Evolutionary conservation across 1,140 invertebrate species (phyloP), one percentile per base, ranked within the genome.

Genomic region (Meteorus sp.): DNA sequence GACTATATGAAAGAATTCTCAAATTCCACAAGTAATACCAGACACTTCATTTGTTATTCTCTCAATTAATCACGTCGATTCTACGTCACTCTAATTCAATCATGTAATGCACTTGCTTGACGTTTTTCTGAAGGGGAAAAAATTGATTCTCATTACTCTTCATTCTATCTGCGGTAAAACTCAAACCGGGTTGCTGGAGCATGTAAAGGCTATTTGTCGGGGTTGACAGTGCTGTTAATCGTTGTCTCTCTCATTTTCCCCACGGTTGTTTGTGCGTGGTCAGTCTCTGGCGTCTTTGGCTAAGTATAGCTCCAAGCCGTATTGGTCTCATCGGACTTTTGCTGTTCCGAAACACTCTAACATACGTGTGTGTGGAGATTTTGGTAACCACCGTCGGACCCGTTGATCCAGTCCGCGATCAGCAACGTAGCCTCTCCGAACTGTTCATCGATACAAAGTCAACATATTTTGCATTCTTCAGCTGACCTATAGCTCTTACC

Each of bases 221-320:
- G 19, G 0, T 39, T 19, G 27, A 47, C 31, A 37, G 35, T 37
- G 37, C 35, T 37, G 15, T 8, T 35, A 22, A 19, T 20, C n/a
- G 41, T 41, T 22, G 19, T 41, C 35, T 39, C 15, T 20, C 4
- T 55, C 45, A 51, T 25, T 43, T 31, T 43, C 20, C 15, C 27
- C 52, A 19, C 55, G 61, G 11, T 50, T 65, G 63, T 77, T 68
- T 69, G 63, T 66, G 68, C 66, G 68, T 72, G 75, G 74, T 75
- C 73, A 74, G 72, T 75, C 66, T 60, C 62, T 68, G 66, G 75
- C 58, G 56, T 63, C 55, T 43, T 60, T 69, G 63, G 67, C 72
- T 78, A 79, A 80, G 78, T 78, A 75, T 80, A 80, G 75, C 72
- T n/a, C 67, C 67, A 74, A 66, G 71, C 77, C 75, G 73, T 75